These are phyloP conservation scores for Andricus quercusramuli DNA, from an alignment of 2,888 invertebrate species.

Conservation along the genomic window DNA sequence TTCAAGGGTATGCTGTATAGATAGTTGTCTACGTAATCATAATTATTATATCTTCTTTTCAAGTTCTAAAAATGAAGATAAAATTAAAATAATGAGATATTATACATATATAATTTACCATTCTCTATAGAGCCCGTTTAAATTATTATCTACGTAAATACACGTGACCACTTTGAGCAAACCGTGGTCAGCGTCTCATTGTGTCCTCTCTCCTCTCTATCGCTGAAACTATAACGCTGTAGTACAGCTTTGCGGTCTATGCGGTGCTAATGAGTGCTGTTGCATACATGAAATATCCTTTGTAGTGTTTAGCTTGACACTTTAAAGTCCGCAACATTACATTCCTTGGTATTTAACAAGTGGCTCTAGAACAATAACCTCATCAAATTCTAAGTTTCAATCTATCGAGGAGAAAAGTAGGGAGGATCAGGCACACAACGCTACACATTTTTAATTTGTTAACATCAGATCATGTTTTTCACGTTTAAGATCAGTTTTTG, in stretches of 20 bases:
- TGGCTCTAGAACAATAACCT: background rate
- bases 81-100: background rate
- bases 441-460: too few species aligned
- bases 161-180: background rate
- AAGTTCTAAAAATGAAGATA: background rate
- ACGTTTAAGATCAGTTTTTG: too few species aligned
- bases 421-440: too few species aligned
- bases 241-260: conserved; percentile 18
- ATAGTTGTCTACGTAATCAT: too few species aligned
- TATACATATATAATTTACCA: background rate
- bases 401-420: too few species aligned
- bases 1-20: too few species aligned
- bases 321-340: background rate
- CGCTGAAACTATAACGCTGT: conserved; percentile 8
- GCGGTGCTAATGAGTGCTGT: conserved; percentile 26
- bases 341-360: background rate
- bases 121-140: background rate
- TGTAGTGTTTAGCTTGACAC: conserved; percentile 1
- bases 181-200: background rate
- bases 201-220: background rate
- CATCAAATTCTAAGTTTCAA: too few species aligned
- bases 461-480: too few species aligned
- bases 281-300: conserved; percentile 16
- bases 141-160: background rate
- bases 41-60: background rate